Base-by-base conservation (phyloP, 2,797 vertebrate genomes). In the Fundulus diaphanus region DNA sequence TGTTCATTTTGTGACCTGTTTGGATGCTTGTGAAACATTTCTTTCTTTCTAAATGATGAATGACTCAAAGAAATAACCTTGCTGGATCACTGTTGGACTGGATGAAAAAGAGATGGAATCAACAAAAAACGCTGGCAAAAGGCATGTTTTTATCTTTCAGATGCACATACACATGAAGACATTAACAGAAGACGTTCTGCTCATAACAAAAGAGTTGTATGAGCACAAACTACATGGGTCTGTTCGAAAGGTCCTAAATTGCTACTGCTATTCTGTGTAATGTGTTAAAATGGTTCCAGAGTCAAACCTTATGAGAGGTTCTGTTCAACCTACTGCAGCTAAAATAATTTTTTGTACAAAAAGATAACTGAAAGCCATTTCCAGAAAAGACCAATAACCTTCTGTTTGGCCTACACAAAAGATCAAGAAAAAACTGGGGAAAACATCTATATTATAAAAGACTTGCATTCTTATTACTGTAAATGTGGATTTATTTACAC, bases 11-110 rank as follows among this genome's bases (percentile, higher is more conserved):
- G 7, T 16, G 27, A 16, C 63, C 59, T 57, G 57, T 15, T n/a
- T 75, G 51, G 44, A 75, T 78, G 16, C 16, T 31, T 75, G 69
- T 84, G 52, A 89, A 81, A 85, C 67, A 78, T 80, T 76, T 42
- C 63, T 82, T 86, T 70, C 77, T 85, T 73, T 70, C 61, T 82
- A 80, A 89, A 84, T 82, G 72, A 81, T 88, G n/a, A 84, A 85
- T 88, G 70, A 83, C 63, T 72, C 54, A 35, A 80, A 70, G 59
- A 74, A 84, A 77, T 54, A 40, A 35, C 57, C 51, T 61, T 72
- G 66, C 80, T 82, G 80, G 74, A 87, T 74, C 44, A 72, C 72
- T 80, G 59, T 68, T 75, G 29, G 68, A 76, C 31, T 31, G 74
- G 70, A 59, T 59, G 70, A 68, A 83, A 83, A 77, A 78, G 33